Evolutionary conservation across 2,113 vertebrate genomes (phyloP), one percentile per base, ranked within the genome.

Genomic region (Notothenia rossii): DNA sequence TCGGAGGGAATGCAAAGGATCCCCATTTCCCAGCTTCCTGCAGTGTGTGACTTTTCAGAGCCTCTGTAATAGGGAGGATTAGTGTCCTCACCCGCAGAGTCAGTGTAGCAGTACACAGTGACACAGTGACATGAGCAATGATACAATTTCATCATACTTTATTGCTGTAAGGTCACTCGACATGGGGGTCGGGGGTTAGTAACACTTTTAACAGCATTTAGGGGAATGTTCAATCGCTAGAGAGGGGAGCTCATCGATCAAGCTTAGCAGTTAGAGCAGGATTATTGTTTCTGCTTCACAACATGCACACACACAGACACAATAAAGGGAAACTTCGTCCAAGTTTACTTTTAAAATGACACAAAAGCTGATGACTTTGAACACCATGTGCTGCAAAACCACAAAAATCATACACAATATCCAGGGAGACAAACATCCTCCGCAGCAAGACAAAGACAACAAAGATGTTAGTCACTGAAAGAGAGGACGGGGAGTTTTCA

Each of bases 41-140:
- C 49, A 69, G 75, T 14, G 10, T 75, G 40, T 66, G 61, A 73
- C 56, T 49, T 46, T 22, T 18, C n/a, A 63, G 58, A 86, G 81
- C 67, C 71, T 63, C 40, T 48, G 56, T 71, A 78, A 88, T 61
- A 53, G 60, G 18, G 18, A 80, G 66, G 82, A 85, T 89, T 87
- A 65, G 56, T 72, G 75, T 65, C 77, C 58, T 50, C 65, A 74
- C 74, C 54, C 25, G 51, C 11, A 12, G 60, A 77, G 67, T 70
- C 55, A 72, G 59, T 46, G 18, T 11, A 50, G 33, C 73, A 51
- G 69, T 60, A 50, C 55, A 29, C 71, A 63, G 29, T 51, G 77
- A 64, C 66, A 81, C 71, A 66, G 29, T 51, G 77, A 64, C 66
- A 81, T 67, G 79, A 89, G 45, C 73, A 83, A 85, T 36, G 67